Percentiles rank a stretch among this genome's conserved stretches.
Conservation (phyloP, 2,113 vertebrate genomes). For the Brachyhypopomus occidentalis region DNA sequence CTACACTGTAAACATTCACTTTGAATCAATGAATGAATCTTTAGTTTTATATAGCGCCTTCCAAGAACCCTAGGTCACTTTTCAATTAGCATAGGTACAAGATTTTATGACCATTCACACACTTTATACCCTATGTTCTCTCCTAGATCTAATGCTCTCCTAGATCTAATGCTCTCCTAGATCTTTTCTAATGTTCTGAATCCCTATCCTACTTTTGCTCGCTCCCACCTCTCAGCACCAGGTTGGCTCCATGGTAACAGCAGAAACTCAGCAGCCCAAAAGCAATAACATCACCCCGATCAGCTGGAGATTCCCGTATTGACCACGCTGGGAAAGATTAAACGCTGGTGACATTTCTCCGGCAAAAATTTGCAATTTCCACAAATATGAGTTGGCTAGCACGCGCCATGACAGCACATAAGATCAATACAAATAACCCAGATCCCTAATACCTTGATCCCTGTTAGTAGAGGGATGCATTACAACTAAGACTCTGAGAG, state of each 20-base stretch:
- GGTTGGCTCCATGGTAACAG: constrained; percentile 71
- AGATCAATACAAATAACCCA: constrained; percentile 99
- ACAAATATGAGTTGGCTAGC: constrained; percentile 92
- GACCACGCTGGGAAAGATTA: constrained; percentile 91
- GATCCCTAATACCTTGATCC: constrained; percentile 99
- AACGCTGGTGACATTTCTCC: constrained; percentile 97
- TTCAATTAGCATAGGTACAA: no score
- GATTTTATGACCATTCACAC: no score
- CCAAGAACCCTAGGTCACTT: no score
- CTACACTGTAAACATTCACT: background rate
- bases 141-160: no score
- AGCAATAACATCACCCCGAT: constrained; percentile 80
- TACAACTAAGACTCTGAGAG: constrained; percentile 80
- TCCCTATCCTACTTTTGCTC: background rate
- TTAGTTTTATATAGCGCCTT: no score
- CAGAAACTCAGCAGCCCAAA: constrained; percentile 68
- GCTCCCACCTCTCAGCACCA: constrained; percentile 37
- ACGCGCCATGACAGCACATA: constrained; percentile 89
- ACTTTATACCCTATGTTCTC: no score
- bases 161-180: background rate
- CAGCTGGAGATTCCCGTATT: constrained; percentile 79
- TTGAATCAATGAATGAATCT: no score
- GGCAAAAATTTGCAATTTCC: constrained; percentile 95
- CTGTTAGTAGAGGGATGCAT: constrained; percentile 88
- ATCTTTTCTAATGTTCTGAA: background rate